Conservation (phyloP, 35 echinoderm and acorn worm species). For the Acanthaster planci region DNA sequence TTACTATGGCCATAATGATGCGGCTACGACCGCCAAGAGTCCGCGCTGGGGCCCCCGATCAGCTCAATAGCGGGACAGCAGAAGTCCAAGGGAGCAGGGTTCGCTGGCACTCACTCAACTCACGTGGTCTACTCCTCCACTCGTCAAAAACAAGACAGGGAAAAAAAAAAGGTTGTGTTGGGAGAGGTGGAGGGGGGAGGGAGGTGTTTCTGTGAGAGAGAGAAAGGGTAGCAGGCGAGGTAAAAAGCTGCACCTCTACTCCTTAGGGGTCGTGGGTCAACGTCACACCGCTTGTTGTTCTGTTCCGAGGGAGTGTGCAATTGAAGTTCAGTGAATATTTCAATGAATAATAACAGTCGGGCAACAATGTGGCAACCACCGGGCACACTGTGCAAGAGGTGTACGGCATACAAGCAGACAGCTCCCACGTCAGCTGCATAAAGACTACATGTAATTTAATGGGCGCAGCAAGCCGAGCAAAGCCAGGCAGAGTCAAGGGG, state of each 20-base stretch:
- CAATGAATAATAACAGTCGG: conserved; percentile 4
- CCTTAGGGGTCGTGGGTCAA: conserved; percentile 14
- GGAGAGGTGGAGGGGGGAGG: too few species aligned
- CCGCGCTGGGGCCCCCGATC: neutral
- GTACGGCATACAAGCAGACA: too few species aligned
- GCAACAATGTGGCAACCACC: conserved; percentile 3
- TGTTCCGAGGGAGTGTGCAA: neutral
- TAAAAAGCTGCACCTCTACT: neutral
- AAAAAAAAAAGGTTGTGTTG: too few species aligned
- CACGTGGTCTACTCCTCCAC: neutral
- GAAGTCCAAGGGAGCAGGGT: neutral
- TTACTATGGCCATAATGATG: conserved; percentile 50
- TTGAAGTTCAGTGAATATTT: conserved; percentile 10
- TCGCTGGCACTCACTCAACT: conserved; percentile 21
- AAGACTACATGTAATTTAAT: conserved; percentile 1
- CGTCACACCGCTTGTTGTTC: neutral
- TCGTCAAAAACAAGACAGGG: too few species aligned
- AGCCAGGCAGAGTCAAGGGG: neutral
- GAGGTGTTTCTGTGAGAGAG: too few species aligned
- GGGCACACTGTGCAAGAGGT: neutral
- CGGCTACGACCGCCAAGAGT: conserved; percentile 12
- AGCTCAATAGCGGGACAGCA: conserved; percentile 1
- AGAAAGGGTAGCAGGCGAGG: neutral
- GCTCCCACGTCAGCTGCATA: too few species aligned
- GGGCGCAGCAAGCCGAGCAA: neutral